Percentiles rank a stretch among this genome's conserved stretches.
Conservation (phyloP, 2,888 invertebrate genomes). For the Acheta domesticus region DNA sequence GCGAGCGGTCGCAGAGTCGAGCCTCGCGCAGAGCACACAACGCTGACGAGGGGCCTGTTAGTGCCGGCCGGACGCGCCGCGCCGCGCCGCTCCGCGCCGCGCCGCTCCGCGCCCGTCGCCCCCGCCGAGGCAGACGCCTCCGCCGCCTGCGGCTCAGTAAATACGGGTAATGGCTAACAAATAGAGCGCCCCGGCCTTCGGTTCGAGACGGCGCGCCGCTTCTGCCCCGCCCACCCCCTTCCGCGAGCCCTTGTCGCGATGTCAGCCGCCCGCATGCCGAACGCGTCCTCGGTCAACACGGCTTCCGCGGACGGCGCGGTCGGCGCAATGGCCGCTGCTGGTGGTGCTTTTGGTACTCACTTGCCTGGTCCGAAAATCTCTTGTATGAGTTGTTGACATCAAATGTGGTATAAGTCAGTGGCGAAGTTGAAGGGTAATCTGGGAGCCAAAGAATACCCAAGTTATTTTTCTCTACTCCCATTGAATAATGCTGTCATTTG, state of each 20-base stretch:
- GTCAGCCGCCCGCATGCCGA: neutral
- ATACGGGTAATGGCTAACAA: constrained; percentile 5
- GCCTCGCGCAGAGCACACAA: too few relatives aligned
- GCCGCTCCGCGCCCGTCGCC: neutral
- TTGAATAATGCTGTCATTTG: too few relatives aligned
- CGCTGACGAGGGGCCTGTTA: too few relatives aligned
- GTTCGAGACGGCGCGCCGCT: neutral
- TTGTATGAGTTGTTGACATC: too few relatives aligned
- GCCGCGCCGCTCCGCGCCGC: neutral
- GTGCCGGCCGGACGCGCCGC: too few relatives aligned
- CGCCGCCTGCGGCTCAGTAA: neutral
- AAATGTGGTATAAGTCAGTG: too few relatives aligned
- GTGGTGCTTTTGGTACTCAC: neutral
- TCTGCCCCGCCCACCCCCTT: neutral
- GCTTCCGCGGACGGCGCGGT: too few relatives aligned
- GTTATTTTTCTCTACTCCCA: too few relatives aligned
- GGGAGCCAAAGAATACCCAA: too few relatives aligned
- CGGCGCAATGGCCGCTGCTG: neutral
- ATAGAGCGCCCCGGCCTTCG: neutral
- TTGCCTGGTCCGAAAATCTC: neutral
- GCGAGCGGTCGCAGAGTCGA: too few relatives aligned
- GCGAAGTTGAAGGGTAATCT: too few relatives aligned
- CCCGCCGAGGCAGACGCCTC: neutral
- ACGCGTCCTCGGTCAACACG: neutral
- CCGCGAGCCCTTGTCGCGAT: neutral